Evolutionary conservation across 2,113 vertebrate genomes (phyloP).

Genomic region (Daubentonia madagascariensis): DNA sequence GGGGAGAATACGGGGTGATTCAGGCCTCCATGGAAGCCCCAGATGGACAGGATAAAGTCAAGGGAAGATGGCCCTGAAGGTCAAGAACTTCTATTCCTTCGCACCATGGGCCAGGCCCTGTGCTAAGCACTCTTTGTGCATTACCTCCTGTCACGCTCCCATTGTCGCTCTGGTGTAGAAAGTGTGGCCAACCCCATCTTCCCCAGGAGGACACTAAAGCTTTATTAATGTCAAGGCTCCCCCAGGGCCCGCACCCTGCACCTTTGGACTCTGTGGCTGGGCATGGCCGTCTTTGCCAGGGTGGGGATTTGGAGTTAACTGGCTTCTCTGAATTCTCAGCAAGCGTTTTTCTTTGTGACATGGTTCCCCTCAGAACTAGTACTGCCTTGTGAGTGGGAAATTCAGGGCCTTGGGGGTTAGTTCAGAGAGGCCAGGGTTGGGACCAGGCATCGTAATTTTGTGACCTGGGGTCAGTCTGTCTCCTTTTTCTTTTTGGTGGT

Average conservation of each 20-base stretch:
- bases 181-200: background rate
- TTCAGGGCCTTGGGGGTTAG: no score
- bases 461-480: background rate
- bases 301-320: background rate
- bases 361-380: background rate
- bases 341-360: background rate
- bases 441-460: background rate
- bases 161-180: background rate
- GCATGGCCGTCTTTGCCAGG: background rate
- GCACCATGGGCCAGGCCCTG: background rate
- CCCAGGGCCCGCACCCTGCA: rapidly evolving
- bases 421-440: background rate
- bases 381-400: background rate
- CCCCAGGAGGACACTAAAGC: background rate
- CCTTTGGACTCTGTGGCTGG: background rate
- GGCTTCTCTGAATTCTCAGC: background rate
- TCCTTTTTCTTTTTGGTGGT: background rate
- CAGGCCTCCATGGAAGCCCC: background rate
- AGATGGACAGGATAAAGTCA: background rate
- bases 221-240: no score
- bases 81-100: background rate
- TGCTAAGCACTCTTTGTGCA: rapidly evolving
- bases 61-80: background rate
- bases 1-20: background rate
- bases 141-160: background rate